Evolutionary conservation across 2,113 vertebrate species (phyloP).

Genomic region (Sander vitreus): DNA sequence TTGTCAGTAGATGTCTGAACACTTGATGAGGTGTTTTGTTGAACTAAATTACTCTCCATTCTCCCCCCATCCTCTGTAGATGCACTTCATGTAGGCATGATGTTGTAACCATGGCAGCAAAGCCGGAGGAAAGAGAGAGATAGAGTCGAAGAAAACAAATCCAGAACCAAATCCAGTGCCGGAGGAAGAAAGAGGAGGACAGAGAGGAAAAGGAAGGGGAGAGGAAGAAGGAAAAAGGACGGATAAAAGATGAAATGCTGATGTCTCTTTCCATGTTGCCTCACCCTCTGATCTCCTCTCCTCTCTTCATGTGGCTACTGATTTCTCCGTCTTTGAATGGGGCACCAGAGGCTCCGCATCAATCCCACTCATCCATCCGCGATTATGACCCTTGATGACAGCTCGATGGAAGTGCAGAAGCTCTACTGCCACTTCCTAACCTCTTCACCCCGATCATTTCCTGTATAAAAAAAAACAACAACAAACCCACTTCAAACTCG

Average conservation of each 20-base stretch:
- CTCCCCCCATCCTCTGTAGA: conserved; percentile 82
- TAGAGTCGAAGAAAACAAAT: conserved; percentile 77
- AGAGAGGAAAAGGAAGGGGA: conserved; percentile 53
- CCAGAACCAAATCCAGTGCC: conserved; percentile 79
- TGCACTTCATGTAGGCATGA: conserved; percentile 94
- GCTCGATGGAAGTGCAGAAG: conserved; percentile 59
- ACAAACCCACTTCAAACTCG: conserved; percentile 46
- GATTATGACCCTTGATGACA: conserved; percentile 59
- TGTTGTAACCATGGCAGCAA: conserved; percentile 84
- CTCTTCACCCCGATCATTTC: conserved; percentile 54
- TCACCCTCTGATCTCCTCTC: conserved; percentile 74
- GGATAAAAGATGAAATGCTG: conserved; percentile 62
- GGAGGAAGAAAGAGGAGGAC: conserved; percentile 68
- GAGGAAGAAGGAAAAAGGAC: conserved; percentile 54
- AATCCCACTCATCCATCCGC: conserved; percentile 64
- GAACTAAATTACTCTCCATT: conserved; percentile 70
- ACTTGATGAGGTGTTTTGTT: conserved; percentile 72
- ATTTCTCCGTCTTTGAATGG: conserved; percentile 63
- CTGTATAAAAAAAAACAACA: conserved; percentile 25
- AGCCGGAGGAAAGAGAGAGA: conserved; percentile 71
- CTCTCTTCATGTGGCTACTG: conserved; percentile 57
- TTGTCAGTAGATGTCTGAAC: conserved; percentile 65
- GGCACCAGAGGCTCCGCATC: conserved; percentile 61
- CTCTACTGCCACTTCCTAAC: conserved; percentile 43
- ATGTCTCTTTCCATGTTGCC: conserved; percentile 59